These are phyloP conservation scores for Sardinella longiceps DNA, from an alignment of 2,797 vertebrate genomes.

Conservation along the genomic window DNA sequence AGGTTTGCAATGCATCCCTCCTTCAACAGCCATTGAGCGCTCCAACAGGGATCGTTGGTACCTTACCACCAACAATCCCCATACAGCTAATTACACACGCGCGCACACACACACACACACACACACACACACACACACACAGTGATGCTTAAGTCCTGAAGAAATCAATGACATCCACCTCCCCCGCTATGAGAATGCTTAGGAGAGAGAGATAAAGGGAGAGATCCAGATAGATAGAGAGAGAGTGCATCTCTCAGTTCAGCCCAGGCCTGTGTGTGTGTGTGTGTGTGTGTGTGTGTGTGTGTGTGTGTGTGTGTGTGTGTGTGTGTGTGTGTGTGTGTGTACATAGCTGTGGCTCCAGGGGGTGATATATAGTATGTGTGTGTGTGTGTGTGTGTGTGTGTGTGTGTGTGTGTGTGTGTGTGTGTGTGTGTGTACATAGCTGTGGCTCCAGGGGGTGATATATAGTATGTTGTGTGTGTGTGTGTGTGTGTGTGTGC, in stretches of 20 bases:
- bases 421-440: too few species aligned
- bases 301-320: too few species aligned
- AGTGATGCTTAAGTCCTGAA: background rate
- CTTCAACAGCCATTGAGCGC: background rate
- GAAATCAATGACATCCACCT: slow-evolving; percentile 5
- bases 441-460: background rate
- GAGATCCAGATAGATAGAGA: background rate
- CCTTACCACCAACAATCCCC: background rate
- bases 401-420: too few species aligned
- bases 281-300: too few species aligned
- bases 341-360: background rate
- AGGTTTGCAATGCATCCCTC: background rate
- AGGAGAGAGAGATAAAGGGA: background rate
- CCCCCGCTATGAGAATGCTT: background rate
- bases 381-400: too few species aligned
- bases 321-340: too few species aligned
- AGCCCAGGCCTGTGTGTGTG: background rate
- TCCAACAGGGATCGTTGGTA: background rate
- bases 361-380: background rate
- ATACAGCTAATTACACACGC: background rate
- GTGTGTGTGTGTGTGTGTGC: too few species aligned
- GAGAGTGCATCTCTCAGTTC: background rate
- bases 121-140: slow-evolving; percentile 4
- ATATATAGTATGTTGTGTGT: too few species aligned
- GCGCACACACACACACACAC: background rate